Evolutionary conservation across 2,888 invertebrate species (phyloP).

Genomic region (Cyrtodaria siliqua): DNA sequence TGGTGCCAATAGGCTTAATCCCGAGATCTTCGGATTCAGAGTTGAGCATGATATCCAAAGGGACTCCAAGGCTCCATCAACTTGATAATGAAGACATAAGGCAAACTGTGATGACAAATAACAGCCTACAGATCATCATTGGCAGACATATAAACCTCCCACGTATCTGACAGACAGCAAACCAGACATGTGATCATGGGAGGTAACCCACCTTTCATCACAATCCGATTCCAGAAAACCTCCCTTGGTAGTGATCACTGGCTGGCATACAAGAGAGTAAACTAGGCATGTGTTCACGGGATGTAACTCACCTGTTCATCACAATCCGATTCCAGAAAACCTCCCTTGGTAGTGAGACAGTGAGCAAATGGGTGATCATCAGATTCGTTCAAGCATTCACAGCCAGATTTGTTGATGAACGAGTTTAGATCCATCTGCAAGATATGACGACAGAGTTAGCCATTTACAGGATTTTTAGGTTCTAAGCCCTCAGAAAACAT

Average conservation of each 20-base stretch:
- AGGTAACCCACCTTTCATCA: slow-evolving; percentile 91
- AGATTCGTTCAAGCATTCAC: slow-evolving; percentile 98
- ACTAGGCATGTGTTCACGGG: slow-evolving; percentile 15
- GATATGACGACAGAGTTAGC: slow-evolving; percentile 93
- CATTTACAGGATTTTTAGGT: slow-evolving; percentile 97
- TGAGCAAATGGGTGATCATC: slow-evolving; percentile 95
- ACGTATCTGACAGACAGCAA: no score
- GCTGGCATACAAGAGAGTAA: neutral
- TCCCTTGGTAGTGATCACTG: slow-evolving; percentile 80
- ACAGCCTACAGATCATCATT: no score
- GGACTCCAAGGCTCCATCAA: no score
- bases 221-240: slow-evolving; percentile 90
- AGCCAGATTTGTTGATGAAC: slow-evolving; percentile 94
- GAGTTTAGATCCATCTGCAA: slow-evolving; percentile 95
- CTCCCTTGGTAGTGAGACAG: slow-evolving; percentile 82
- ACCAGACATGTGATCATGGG: slow-evolving; percentile 12
- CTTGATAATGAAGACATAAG: no score
- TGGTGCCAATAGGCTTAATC: no score
- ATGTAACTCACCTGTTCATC: slow-evolving; percentile 91
- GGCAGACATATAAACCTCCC: neutral
- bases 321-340: slow-evolving; percentile 90
- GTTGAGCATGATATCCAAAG: no score
- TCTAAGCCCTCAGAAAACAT: slow-evolving; percentile 95
- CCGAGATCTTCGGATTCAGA: no score
- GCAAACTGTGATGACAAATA: no score